A percentile compares a stretch with the other conserved stretches of the same genome.
Evolutionary conservation across 2,797 vertebrate genomes (phyloP).

Genomic region (Geotria australis): DNA sequence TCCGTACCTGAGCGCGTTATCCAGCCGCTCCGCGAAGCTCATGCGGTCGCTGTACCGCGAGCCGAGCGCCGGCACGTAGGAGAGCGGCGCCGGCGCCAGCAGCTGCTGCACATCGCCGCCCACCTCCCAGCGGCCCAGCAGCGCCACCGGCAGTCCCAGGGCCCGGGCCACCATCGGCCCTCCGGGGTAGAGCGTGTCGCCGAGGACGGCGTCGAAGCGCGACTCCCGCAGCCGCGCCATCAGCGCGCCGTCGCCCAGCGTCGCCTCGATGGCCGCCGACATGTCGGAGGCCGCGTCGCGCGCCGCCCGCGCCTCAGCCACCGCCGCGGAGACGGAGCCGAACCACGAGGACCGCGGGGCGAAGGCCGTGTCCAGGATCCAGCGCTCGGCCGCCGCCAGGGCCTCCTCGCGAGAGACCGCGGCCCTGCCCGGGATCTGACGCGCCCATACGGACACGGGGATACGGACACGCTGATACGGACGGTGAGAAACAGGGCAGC

Average conservation of each 20-base stretch:
- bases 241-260: conserved; percentile 6
- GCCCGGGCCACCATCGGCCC: conserved; percentile 8
- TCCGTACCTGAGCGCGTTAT: no score
- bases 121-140: conserved; percentile 7
- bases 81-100: conserved; percentile 6
- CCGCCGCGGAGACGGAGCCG: conserved; percentile 1
- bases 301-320: conserved; percentile 2
- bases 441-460: no score
- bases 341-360: background rate
- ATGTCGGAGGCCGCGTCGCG: background rate
- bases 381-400: conserved; percentile 2
- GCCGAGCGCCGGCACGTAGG: conserved; percentile 5
- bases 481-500: no score
- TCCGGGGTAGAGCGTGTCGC: conserved; percentile 8
- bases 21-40: no score
- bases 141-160: conserved; percentile 6
- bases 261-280: background rate
- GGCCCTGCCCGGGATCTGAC: background rate
- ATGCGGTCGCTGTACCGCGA: background rate
- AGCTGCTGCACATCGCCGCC: conserved; percentile 9
- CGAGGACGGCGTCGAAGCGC: conserved; percentile 7
- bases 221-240: conserved; percentile 2
- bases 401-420: conserved; percentile 1
- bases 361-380: conserved; percentile 3
- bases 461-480: no score